A percentile compares a stretch with the other conserved stretches of the same genome.
Conservation (phyloP, 1,140 invertebrate genomes). For the Coenobita brevimanus region DNA sequence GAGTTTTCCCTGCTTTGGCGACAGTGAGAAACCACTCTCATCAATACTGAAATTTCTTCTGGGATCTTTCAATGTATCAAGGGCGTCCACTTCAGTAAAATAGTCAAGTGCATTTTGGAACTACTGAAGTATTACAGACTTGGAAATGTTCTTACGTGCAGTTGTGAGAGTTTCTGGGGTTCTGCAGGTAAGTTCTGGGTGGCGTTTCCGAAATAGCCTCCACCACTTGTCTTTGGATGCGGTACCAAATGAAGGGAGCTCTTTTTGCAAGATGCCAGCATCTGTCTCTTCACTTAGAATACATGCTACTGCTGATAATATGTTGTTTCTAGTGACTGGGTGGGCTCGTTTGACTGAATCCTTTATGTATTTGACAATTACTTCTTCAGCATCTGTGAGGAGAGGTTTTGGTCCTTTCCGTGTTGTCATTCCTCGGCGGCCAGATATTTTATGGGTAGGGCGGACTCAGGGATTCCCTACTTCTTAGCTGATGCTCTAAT, state of each 20-base stretch:
- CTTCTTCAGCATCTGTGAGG: neutral
- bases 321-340: neutral
- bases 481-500: neutral
- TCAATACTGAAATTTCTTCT: conserved; percentile 16
- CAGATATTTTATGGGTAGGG: neutral
- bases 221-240: neutral
- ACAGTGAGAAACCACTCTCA: conserved; percentile 2
- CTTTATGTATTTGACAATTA: neutral
- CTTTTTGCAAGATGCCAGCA: neutral
- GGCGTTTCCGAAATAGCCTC: neutral
- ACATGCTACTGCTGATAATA: neutral
- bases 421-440: neutral
- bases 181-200: neutral
- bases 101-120: neutral
- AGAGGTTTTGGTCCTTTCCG: neutral
- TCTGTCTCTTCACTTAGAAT: neutral
- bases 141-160: neutral
- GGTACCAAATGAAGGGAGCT: neutral
- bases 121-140: neutral
- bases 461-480: neutral
- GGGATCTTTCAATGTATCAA: conserved; percentile 1
- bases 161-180: neutral
- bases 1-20: neutral
- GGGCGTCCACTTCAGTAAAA: neutral
- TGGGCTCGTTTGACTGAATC: neutral